phyloP scores from a whole-genome alignment of 2,888 invertebrate species.

The Clivina fossor region DNA sequence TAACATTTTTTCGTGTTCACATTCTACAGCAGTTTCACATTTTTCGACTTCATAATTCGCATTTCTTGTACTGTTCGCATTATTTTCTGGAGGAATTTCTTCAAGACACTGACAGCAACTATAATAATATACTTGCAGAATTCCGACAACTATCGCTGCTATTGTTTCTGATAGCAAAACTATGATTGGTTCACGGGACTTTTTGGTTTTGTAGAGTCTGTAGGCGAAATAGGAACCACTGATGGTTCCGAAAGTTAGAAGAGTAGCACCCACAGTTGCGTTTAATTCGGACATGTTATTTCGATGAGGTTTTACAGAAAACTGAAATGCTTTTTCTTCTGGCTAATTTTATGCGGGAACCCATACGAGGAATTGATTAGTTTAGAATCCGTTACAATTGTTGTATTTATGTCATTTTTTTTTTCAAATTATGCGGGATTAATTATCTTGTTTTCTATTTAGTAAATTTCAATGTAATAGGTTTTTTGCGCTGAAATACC shows the following conservation, averaged over 20 bases:
- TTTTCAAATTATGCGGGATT: too few relatives aligned
- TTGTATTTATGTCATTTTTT: constrained; percentile 4
- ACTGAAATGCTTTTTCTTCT: constrained; percentile 16
- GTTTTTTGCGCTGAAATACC: too few relatives aligned
- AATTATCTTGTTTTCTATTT: too few relatives aligned
- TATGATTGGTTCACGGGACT: constrained; percentile 31
- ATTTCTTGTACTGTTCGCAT: neutral
- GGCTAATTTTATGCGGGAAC: constrained; percentile 24
- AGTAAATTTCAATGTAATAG: too few relatives aligned
- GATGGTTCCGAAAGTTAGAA: constrained; percentile 7
- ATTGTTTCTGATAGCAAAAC: constrained; percentile 45
- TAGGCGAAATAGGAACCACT: constrained; percentile 13
- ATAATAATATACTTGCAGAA: constrained; percentile 46
- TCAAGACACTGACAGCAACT: constrained; percentile 4
- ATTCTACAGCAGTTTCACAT: constrained; percentile 18
- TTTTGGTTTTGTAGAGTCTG: constrained; percentile 10
- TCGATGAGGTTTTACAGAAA: neutral
- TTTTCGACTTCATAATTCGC: neutral
- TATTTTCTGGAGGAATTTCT: neutral
- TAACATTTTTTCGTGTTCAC: constrained; percentile 40
- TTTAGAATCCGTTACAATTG: constrained; percentile 10
- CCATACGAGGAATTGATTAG: constrained; percentile 12
- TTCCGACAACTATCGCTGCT: constrained; percentile 47
- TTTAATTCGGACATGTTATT: constrained; percentile 20
- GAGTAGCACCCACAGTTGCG: constrained; percentile 14